Evolutionary conservation across 64 coral and sea anemone species (phyloP).

Genomic region (Anthopleura sola): DNA sequence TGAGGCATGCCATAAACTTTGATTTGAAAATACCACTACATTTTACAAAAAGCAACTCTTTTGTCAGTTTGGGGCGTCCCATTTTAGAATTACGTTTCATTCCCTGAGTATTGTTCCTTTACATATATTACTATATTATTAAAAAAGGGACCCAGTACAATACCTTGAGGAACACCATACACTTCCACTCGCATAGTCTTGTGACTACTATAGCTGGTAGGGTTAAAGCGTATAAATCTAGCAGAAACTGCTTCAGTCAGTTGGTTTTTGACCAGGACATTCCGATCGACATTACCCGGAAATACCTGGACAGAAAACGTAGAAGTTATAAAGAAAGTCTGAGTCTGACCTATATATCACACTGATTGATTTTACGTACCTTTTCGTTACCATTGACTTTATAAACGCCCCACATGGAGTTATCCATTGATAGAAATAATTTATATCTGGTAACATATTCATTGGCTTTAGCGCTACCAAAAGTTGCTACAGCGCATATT

Average conservation of each 20-base stretch:
- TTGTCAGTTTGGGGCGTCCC: neutral
- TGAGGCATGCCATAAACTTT: neutral
- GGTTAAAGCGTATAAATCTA: conserved; percentile 9
- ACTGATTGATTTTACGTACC: too few species aligned
- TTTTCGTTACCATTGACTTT: neutral
- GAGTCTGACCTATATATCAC: too few species aligned
- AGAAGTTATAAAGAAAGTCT: too few species aligned
- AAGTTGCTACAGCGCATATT: neutral
- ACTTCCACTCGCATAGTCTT: conserved; percentile 3
- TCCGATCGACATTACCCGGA: neutral
- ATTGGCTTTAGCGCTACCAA: neutral
- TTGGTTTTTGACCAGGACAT: neutral
- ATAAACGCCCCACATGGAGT: neutral
- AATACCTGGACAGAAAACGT: neutral
- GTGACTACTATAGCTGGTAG: neutral
- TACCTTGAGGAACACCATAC: conserved; percentile 6
- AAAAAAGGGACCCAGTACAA: neutral
- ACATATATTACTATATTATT: neutral
- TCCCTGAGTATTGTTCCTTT: too few species aligned
- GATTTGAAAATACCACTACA: neutral
- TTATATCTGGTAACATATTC: neutral
- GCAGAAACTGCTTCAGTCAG: neutral
- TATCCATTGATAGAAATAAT: neutral
- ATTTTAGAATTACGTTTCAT: too few species aligned
- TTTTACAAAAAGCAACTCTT: neutral